Evolutionary conservation across 1,140 invertebrate species (phyloP).

Genomic region (Holcopasites calliopsidis): DNA sequence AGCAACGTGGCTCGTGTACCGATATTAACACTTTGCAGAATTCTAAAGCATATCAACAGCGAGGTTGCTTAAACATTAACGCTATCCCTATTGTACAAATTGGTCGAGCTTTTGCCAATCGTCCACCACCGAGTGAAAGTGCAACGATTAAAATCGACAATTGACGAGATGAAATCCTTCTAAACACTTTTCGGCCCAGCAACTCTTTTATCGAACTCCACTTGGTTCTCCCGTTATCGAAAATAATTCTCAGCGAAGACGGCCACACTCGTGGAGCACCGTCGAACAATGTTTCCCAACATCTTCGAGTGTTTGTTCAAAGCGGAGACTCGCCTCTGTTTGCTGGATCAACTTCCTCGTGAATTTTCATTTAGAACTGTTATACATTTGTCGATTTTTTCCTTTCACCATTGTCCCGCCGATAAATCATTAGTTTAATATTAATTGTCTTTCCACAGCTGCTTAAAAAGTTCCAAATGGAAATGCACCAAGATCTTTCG

Average conservation of each 20-base stretch:
- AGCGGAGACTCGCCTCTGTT: not conserved
- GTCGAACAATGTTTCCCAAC: not conserved
- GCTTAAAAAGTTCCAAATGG: not conserved
- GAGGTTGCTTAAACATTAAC: not conserved
- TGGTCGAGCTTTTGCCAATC: conserved; percentile 10
- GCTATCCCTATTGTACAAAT: not conserved
- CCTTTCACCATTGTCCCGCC: no score
- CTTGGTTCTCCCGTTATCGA: not conserved
- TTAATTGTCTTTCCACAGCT: no score
- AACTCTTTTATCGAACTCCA: not conserved
- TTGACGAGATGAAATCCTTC: conserved; percentile 32
- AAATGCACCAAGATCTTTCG: conserved; percentile 3
- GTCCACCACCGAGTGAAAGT: conserved; percentile 3
- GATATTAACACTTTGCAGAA: not conserved
- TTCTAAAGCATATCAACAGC: not conserved
- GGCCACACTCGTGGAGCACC: not conserved
- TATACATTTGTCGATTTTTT: no score
- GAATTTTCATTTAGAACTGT: no score
- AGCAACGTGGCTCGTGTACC: not conserved
- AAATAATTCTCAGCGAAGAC: not conserved
- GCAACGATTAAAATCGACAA: conserved; percentile 29
- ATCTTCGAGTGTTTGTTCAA: not conserved
- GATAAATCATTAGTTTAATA: no score
- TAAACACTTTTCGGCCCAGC: not conserved
- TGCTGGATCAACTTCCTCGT: not conserved